Base-by-base conservation (phyloP, 2,797 vertebrate genomes). In the Liparis tanakae region DNA sequence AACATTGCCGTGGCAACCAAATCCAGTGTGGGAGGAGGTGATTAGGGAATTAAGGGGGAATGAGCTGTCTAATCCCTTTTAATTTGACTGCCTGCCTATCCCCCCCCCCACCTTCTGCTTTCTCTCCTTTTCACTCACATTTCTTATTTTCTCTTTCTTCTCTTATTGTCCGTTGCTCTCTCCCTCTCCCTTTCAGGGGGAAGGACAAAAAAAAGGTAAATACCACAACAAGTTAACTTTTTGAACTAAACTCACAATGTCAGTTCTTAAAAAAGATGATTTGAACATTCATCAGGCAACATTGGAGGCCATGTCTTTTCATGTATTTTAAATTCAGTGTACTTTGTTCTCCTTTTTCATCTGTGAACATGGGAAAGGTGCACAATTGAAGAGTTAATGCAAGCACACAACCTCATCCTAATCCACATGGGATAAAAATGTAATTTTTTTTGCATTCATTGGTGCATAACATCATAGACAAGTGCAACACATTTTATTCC, bases 11-110 rank as follows among this genome's bases (percentile, higher is more conserved):
- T 85, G 81, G 87, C 89, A 92, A 90, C 85, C 75, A 84, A 89
- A 91, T 94, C 89, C 89, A 88, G 87, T 83, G 89, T 94, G 94
- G 91, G 88, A 88, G 80, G 91, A 87, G 70, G 80, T 85, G 94
- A 95, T 95, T 95, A 94, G 89, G 88, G 93, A 91, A 91, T 94
- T 94, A 92, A 74, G 80, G 78, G 74, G 80, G 84, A 91, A 92
- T 91, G 88, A 93, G 87, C 88, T 81, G 76, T 83, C 89, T 94
- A 95, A 94, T 94, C 94, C 93, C 74, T 91, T 30, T 94, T 94
- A 94, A 94, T 95, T 92, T 92, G 83, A 86, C 85, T 91, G 68
- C 78, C 55, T 79, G 83, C 74, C 66, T 79, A 72, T 85, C 69
- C 78, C 60, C 25, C 25, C 25, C 25, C 25, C 25, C 60, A 2